phyloP scores from a whole-genome alignment of 2,113 vertebrate genomes.

The Mesoclemmys tuberculata region DNA sequence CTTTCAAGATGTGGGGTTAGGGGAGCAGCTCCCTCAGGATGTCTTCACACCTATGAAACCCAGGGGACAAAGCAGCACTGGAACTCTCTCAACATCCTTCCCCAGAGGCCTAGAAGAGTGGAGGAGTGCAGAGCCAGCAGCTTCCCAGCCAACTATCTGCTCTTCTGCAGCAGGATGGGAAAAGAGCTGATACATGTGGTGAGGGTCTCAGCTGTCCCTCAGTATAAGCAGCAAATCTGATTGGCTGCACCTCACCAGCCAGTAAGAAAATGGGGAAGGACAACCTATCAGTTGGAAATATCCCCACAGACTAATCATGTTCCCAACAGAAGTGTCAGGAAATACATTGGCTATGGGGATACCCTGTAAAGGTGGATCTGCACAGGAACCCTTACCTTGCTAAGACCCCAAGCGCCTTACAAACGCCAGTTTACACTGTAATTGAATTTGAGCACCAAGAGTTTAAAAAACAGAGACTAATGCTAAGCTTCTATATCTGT shows the following conservation, averaged over 20 bases:
- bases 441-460: background rate
- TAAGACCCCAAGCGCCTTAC: background rate
- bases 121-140: background rate
- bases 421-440: background rate
- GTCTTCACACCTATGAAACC: background rate
- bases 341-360: background rate
- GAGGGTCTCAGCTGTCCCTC: background rate
- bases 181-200: background rate
- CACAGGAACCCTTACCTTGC: background rate
- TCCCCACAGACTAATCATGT: background rate
- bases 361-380: background rate
- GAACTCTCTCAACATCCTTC: rapidly evolving
- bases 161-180: background rate
- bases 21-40: background rate
- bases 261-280: background rate
- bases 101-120: background rate
- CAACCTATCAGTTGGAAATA: background rate
- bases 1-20: background rate
- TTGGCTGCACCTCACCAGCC: background rate
- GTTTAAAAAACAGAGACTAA: slow-evolving; percentile 5
- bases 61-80: rapidly evolving
- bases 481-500: background rate
- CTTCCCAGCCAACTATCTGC: background rate
- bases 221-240: background rate
- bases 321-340: background rate